Evolutionary conservation across 2,888 invertebrate genomes (phyloP).

Genomic region (Crossocerus cetratus): DNA sequence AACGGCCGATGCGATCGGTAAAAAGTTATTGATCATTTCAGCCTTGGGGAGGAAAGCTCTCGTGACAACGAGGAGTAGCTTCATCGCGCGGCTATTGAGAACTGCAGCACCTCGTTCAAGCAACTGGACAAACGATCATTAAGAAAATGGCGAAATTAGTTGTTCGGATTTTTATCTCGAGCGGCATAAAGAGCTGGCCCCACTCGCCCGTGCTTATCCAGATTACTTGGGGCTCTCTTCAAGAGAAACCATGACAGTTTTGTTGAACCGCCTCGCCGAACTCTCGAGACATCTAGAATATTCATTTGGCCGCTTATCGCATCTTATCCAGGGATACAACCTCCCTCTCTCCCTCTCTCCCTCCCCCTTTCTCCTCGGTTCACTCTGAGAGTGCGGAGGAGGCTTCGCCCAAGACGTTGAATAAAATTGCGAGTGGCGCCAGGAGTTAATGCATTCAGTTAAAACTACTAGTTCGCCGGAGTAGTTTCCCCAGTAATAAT

Average conservation of each 20-base stretch:
- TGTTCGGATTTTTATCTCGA: neutral
- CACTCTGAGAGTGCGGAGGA: no score
- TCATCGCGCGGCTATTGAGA: neutral
- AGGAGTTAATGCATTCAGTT: conserved; percentile 2
- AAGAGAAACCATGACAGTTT: conserved; percentile 5
- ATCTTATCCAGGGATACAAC: neutral
- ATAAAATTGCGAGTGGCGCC: neutral
- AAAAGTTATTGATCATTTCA: no score
- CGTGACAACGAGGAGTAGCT: neutral
- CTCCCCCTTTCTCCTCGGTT: no score
- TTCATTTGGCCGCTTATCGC: conserved; percentile 10
- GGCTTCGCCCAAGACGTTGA: neutral
- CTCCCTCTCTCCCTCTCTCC: neutral
- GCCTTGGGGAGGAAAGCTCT: neutral
- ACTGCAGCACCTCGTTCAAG: neutral
- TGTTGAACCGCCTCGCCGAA: neutral
- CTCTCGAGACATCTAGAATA: conserved; percentile 13
- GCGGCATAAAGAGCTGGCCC: neutral
- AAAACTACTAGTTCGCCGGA: conserved; percentile 7
- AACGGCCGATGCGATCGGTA: no score
- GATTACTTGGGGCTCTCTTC: neutral
- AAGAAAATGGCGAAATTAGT: neutral
- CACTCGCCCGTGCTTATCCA: neutral
- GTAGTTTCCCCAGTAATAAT: no score
- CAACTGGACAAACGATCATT: neutral